Conservation (phyloP, 2,888 invertebrate genomes). For the Romanomermis culicivorax region DNA sequence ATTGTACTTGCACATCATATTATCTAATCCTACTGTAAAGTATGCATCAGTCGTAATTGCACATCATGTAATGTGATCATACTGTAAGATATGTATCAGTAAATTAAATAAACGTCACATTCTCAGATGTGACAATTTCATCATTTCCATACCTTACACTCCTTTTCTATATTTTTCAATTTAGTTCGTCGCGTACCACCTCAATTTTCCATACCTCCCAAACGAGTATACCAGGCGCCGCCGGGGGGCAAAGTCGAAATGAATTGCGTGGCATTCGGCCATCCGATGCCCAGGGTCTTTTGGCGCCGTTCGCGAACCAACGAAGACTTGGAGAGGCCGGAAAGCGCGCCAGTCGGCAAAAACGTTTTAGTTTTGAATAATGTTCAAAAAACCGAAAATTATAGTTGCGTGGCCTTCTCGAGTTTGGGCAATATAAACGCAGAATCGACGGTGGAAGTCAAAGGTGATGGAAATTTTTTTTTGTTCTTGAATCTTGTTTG, state of each 20-base stretch:
- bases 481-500: not conserved
- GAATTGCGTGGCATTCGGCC: slow-evolving; percentile 87
- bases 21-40: no score
- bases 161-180: slow-evolving; percentile 13
- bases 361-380: slow-evolving; percentile 66
- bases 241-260: slow-evolving; percentile 70
- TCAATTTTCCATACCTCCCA: slow-evolving; percentile 77
- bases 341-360: slow-evolving; percentile 36
- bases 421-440: slow-evolving; percentile 75
- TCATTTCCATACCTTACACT: not conserved
- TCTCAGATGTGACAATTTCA: not conserved
- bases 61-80: no score
- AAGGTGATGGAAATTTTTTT: slow-evolving; percentile 43
- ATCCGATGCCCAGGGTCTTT: slow-evolving; percentile 91
- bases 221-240: slow-evolving; percentile 63
- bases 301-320: slow-evolving; percentile 23
- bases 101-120: no score
- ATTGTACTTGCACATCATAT: no score
- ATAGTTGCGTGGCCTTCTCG: slow-evolving; percentile 85
- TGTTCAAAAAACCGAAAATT: slow-evolving; percentile 77
- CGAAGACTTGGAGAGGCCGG: slow-evolving; percentile 14
- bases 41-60: no score
- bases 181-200: slow-evolving; percentile 81
- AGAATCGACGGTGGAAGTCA: slow-evolving; percentile 70
- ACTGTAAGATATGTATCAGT: no score